Base-by-base conservation (phyloP, 1,140 invertebrate species). In the Drosophila aff. region DNA sequence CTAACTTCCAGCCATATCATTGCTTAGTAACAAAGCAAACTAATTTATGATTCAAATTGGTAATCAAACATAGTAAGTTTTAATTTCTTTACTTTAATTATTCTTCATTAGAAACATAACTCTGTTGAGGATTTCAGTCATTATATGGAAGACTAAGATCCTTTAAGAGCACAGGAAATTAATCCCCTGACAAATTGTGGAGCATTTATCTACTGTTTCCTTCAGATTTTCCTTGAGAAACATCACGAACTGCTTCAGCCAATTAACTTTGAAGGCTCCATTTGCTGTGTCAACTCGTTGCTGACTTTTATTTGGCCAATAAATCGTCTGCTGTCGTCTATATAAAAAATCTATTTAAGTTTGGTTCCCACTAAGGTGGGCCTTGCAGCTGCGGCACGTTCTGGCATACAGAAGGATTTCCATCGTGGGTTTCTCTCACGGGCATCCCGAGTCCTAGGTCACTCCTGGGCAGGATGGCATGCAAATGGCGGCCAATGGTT, bases 341-440 rank as follows among this genome's bases (percentile, higher is more conserved):
- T 36, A n/a, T 63, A 66, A 46, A 38, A 66, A 33, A 28, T 47
- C 23, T 38, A 67, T 36, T 55, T 68, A 40, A 40, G 53, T n/a
- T 40, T 57, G 9, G 21, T 46, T 46, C 16, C 23, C 21, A 11
- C n/a, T n/a, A 10, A 67, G 46, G 26, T 40, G 43, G 36, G 46
- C 66, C 66, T 73, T 73, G 69, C 68, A 52, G 44, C 31, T 52
- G 38, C 8, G 55, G 53, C 71, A 73, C 71, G 71, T 73, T 38
- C 55, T 23, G 57, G 38, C 40, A 21, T 52, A 28, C 55, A 43
- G 31, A 61, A 52, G 68, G 71, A 61, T 74, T 60, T 59, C 36
- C 41, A 31, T 46, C 15, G 33, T 36, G 52, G 31, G 2, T 8
- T 28, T 7, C 50, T 21, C 33, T 36, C 4, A 18, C 11, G 11